These are phyloP conservation scores for Ophioderma brevispina DNA, from an alignment of 35 echinoderm and acorn worm species.

Conservation along the genomic window DNA sequence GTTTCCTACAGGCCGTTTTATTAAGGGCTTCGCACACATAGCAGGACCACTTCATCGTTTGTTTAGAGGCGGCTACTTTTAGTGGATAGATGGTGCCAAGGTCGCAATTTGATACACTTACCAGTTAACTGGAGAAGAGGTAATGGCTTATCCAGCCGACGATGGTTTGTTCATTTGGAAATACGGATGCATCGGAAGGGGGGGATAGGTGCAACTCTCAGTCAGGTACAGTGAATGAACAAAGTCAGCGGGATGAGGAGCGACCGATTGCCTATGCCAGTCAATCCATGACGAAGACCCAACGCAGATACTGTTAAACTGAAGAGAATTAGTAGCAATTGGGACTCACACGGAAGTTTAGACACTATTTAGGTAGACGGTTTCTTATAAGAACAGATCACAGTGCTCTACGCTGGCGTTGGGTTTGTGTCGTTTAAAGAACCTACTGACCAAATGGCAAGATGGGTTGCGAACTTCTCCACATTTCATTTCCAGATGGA, in stretches of 20 bases:
- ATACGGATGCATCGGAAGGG: slow-evolving; percentile 64
- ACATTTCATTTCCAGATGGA: slow-evolving; percentile 47
- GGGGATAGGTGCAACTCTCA: slow-evolving; percentile 50
- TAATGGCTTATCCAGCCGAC: slow-evolving; percentile 26
- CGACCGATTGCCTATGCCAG: slow-evolving; percentile 53
- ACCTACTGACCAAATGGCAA: slow-evolving; percentile 53
- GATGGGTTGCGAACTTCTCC: slow-evolving; percentile 62
- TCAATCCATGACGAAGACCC: slow-evolving; percentile 27
- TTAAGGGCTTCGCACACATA: slow-evolving; percentile 37
- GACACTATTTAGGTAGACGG: slow-evolving; percentile 52
- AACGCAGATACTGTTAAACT: slow-evolving; percentile 58
- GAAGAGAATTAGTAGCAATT: slow-evolving; percentile 57
- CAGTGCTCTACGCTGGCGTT: slow-evolving; percentile 39
- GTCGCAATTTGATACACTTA: slow-evolving; percentile 34
- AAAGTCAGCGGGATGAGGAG: slow-evolving; percentile 37
- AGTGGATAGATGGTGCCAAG: slow-evolving; percentile 21
- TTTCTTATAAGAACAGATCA: slow-evolving; percentile 71
- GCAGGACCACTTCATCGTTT: slow-evolving; percentile 24
- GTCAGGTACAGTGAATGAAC: slow-evolving; percentile 56
- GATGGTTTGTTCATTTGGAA: slow-evolving; percentile 43
- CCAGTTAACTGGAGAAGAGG: neutral
- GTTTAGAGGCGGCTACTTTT: slow-evolving; percentile 28
- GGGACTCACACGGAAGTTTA: slow-evolving; percentile 37
- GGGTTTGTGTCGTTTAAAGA: slow-evolving; percentile 56
- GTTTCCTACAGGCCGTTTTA: too few species aligned